Evolutionary conservation across 2,888 invertebrate species (phyloP), one percentile per base, ranked within the genome.

Genomic region (Acleris sparsana): DNA sequence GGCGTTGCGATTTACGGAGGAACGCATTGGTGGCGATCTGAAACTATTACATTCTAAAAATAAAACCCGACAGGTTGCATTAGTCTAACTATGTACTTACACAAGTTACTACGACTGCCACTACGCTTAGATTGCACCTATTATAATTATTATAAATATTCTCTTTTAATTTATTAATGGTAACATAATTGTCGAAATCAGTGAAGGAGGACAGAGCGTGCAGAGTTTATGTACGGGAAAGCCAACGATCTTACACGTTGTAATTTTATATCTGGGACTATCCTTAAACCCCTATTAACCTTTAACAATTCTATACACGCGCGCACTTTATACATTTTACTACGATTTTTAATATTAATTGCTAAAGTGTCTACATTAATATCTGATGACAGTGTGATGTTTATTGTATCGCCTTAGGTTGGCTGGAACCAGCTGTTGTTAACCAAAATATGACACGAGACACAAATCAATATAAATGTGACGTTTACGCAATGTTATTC

Each of bases 131-230:
- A 62, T 59, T 62, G 63, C 64, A 64, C 66, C 71, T 72, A 70
- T 70, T 72, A 51, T 72, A 53, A 69, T 72, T 72, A 70, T 70
- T 71, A 72, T 73, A 73, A 72, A 72, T 73, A 64, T 62, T 55
- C 70, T 68, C 69, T 68, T 70, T 65, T 67, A 70, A 75, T 71
- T 72, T 73, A 81, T 20, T 43, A 43, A 56, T 80, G 80, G 80
- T 81, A 81, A 81, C 80, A 70, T 72, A 71, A 72, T 68, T 66
- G 22, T 69, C 49, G 62, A 58, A 52, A 48, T 49, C 39, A 56
- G 22, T n/a, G 46, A n/a, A 17, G 17, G 46, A 46, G 6, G 46
- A 46, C 17, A 46, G 46, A 16, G n/a, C 16, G 46, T 46, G 46
- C 17, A 46, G 4, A 25, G 17, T 33, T 18, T 17, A n/a, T 53